Evolutionary conservation across 2,113 vertebrate species (phyloP).

Genomic region (Phoxinus phoxinus): DNA sequence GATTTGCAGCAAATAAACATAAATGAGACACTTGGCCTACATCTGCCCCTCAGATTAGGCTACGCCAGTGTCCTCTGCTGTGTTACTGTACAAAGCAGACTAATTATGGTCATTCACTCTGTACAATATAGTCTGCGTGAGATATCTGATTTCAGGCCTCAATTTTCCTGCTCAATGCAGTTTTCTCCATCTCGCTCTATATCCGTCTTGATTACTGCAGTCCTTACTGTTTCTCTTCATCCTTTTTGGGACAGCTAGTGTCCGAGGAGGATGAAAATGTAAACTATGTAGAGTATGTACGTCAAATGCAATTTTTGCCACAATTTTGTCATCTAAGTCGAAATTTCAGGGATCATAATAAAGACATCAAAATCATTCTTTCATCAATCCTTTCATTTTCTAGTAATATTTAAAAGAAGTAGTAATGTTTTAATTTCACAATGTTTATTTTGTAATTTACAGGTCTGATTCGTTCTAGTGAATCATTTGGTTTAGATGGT

Average conservation of each 20-base stretch:
- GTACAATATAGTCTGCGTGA: background rate
- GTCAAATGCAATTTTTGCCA: background rate
- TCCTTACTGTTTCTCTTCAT: slow-evolving; percentile 22
- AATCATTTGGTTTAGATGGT: too few relatives aligned
- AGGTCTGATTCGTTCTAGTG: too few relatives aligned
- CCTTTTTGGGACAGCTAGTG: background rate
- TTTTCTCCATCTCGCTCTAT: slow-evolving; percentile 31
- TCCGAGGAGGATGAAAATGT: slow-evolving; percentile 9
- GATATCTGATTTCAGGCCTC: slow-evolving; percentile 16
- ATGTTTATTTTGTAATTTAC: too few relatives aligned
- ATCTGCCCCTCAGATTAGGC: slow-evolving; percentile 19
- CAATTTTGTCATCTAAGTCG: background rate
- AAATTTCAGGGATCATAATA: background rate
- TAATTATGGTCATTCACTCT: slow-evolving; percentile 20
- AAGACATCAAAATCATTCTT: background rate
- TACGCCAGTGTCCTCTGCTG: slow-evolving; percentile 9
- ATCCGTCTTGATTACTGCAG: slow-evolving; percentile 34
- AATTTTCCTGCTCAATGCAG: slow-evolving; percentile 18
- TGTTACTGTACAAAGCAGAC: slow-evolving; percentile 14
- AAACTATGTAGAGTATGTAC: background rate
- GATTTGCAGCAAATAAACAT: slow-evolving; percentile 34
- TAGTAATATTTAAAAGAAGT: background rate
- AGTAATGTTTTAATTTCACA: too few relatives aligned
- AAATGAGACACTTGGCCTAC: slow-evolving; percentile 37
- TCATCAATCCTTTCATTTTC: background rate